Evolutionary conservation across 2,113 vertebrate species (phyloP).

Genomic region (Lanius ludovicianus): DNA sequence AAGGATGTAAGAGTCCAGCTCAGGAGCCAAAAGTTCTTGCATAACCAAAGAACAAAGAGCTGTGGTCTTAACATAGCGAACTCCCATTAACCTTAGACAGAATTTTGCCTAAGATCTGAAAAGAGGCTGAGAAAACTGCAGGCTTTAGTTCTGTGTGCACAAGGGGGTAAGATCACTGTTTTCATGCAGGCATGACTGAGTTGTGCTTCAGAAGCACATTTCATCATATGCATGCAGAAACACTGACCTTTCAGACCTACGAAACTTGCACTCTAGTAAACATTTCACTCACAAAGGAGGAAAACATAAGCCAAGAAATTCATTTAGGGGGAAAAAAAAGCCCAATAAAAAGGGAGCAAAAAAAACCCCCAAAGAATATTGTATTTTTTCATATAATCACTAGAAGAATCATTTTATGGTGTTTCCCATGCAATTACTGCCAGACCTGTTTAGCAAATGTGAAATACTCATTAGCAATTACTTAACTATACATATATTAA

Average conservation of each 20-base stretch:
- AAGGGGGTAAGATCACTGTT: background rate
- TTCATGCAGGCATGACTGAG: background rate
- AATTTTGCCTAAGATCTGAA: background rate
- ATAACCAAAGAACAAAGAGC: background rate
- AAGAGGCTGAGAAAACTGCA: background rate
- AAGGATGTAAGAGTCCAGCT: background rate
- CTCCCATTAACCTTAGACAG: background rate
- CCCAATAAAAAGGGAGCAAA: background rate
- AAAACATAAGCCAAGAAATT: background rate
- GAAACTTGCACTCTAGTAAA: background rate
- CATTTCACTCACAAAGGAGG: background rate
- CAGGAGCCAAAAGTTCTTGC: background rate
- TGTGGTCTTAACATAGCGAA: background rate
- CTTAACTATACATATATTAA: conserved; percentile 77
- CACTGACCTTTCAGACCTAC: background rate
- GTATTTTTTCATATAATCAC: conserved; percentile 39
- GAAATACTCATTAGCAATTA: conserved; percentile 73
- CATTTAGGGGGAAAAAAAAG: fast-evolving
- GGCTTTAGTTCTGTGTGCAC: background rate
- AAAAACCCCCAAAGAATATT: background rate
- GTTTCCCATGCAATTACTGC: conserved; percentile 64
- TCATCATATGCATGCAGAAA: background rate
- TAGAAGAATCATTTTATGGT: conserved; percentile 43
- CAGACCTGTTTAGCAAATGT: conserved; percentile 67
- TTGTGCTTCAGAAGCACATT: background rate